Evolutionary conservation across 2,888 invertebrate genomes (phyloP), one percentile per base, ranked within the genome.

Genomic region (Drosophila greeni): DNA sequence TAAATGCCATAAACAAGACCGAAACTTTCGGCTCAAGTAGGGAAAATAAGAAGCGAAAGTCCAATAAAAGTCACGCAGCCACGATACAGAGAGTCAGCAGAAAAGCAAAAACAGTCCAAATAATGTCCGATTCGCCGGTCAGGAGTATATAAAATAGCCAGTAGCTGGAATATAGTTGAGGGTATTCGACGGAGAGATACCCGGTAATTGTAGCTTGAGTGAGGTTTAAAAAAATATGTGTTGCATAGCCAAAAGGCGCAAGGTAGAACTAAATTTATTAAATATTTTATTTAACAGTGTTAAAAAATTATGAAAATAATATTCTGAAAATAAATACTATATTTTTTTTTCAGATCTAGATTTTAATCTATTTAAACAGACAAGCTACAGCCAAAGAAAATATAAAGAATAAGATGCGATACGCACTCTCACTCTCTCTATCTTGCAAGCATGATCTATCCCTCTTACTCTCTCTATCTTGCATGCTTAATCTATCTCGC

Each of bases 1-100:
- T 81, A 81, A 81, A 82, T 84, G 83, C 84, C 82, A 81, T 81
- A 81, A 81, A 81, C 84, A 81, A 84, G 84, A 78, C 75, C 68
- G 23, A 68, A 84, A 84, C 64, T 82, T 80, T 80, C 71, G 58
- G 71, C 82, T 67, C 68, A 68, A 72, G 37, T 49, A 61, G 47
- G 48, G 31, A 34, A 56, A 55, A 42, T 23, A 58, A 55, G 53
- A 45, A 55, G 37, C 54, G 34, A 72, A 79, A 84, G 76, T 81
- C 82, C 83, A 84, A 82, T 81, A 81, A 82, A 85, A 81, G 82
- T 79, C 79, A 82, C 84, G 76, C 75, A 77, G 81, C 65, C 64
- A 43, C 70, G 73, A 76, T 83, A 68, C 68, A 78, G 74, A 75
- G 79, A 79, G 74, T 84, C 82, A 79, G 79, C 79, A 79, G 54